phyloP scores from a whole-genome alignment of 2,888 invertebrate genomes.

The Cyaniris semiargus region DNA sequence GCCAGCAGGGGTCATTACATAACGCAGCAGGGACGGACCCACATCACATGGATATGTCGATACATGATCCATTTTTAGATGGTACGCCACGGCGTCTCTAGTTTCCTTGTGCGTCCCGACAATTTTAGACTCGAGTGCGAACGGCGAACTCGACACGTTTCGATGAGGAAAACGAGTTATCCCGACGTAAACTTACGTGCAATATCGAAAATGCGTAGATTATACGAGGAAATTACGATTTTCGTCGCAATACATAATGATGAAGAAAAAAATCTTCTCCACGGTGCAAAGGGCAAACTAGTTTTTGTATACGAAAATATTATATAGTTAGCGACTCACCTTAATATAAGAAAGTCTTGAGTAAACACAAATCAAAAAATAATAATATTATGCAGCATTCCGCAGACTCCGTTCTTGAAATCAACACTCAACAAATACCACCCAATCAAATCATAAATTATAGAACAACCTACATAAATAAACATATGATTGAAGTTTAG shows the following conservation, averaged over 20 bases:
- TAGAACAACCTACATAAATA: conserved; percentile 74
- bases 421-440: conserved; percentile 70
- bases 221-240: not conserved
- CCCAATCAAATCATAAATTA: conserved; percentile 70
- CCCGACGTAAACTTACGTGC: conserved; percentile 45
- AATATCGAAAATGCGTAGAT: conserved; percentile 63
- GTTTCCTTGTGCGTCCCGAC: conserved; percentile 67
- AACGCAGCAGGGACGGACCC: conserved; percentile 60
- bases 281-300: not conserved
- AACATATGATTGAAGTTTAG: conserved; percentile 65
- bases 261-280: not conserved
- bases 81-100: conserved; percentile 68
- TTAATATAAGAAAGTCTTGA: conserved; percentile 16
- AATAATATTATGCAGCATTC: conserved; percentile 76
- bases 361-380: conserved; percentile 64
- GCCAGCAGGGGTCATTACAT: conserved; percentile 69
- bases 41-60: conserved; percentile 55
- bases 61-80: conserved; percentile 77
- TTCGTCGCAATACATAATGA: not conserved
- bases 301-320: not conserved
- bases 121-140: conserved; percentile 78
- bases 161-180: conserved; percentile 47
- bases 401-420: conserved; percentile 68
- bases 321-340: conserved; percentile 25
- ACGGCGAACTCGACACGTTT: conserved; percentile 57